Evolutionary conservation across 2,797 vertebrate genomes (phyloP), one percentile per base, ranked within the genome.

Genomic region (Hyperoplus lanceolatus): DNA sequence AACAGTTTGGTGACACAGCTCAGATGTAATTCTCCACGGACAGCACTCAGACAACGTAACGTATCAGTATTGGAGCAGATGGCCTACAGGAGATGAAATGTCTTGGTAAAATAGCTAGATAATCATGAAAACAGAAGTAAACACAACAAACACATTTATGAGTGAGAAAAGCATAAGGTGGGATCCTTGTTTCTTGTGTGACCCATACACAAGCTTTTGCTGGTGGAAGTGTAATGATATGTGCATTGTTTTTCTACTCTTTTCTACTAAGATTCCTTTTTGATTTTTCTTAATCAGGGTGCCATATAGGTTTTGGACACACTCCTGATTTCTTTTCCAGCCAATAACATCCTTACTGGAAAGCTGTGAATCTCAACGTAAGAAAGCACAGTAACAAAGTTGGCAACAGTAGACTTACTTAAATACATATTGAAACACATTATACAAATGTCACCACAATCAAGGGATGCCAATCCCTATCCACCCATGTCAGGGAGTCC

Each of bases 1-100:
- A 73, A 63, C 45, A 72, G 77, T 58, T 56, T 58, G 75, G 68
- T 2, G 12, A 54, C 50, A 82, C 54, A 49, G 54, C 77, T 82
- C 71, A 53, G 50, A 64, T 59, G 36, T 43, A 59, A 69, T 64
- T 72, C 55, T 75, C 58, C 42, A 51, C 15, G 55, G 51, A 54
- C 29, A 3, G 29, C 54, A 68, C 29, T 71, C 12, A 36, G n/a
- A 64, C 61, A 59, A 48, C 57, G 61, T 43, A 68, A 58, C 12
- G 29, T 18, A 6, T 66, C 59, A 57, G 60, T 21, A 63, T 69
- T 60, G 67, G 29, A 75, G 70, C 71, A 73, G 82, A 84, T 74
- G 80, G 71, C 61, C 53, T 60, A 29, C 39, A 57, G 75, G 73
- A 41, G 61, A 63, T 46, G 39, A 59, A 70, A 60, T 71, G n/a